Evolutionary conservation across 2,888 invertebrate genomes (phyloP).

Genomic region (Sialis fuliginosa): DNA sequence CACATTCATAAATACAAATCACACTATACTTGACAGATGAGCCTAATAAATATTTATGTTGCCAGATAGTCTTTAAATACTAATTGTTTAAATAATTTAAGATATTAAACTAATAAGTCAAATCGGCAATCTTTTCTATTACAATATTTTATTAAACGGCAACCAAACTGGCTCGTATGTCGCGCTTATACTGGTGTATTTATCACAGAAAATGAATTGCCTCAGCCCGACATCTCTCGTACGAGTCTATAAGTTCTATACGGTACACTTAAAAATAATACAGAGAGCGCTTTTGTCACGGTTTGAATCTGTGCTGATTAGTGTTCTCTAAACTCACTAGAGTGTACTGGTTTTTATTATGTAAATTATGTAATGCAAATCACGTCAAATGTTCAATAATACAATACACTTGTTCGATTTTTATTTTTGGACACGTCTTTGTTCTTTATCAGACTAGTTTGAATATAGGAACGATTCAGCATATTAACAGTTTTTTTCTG

Average conservation of each 20-base stretch:
- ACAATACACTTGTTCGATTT: not conserved
- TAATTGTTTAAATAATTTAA: not conserved
- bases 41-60: not conserved
- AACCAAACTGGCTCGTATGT: slow-evolving; percentile 11
- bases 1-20: slow-evolving; percentile 2
- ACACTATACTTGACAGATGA: not conserved
- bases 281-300: not conserved
- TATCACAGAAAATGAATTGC: slow-evolving; percentile 29
- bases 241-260: not conserved
- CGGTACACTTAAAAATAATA: not conserved
- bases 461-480: slow-evolving; percentile 33
- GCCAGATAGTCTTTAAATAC: not conserved
- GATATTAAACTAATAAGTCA: not conserved
- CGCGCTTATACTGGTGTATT: slow-evolving; percentile 24
- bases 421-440: not conserved
- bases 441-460: slow-evolving; percentile 20
- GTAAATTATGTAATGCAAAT: not conserved
- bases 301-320: not conserved
- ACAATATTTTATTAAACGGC: not conserved
- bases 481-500: not conserved
- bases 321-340: not conserved
- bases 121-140: not conserved
- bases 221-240: slow-evolving; percentile 19
- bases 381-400: not conserved
- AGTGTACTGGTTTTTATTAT: not conserved